These are phyloP conservation scores for Allacma fusca DNA, from an alignment of 2,888 invertebrate species.

Conservation along the genomic window DNA sequence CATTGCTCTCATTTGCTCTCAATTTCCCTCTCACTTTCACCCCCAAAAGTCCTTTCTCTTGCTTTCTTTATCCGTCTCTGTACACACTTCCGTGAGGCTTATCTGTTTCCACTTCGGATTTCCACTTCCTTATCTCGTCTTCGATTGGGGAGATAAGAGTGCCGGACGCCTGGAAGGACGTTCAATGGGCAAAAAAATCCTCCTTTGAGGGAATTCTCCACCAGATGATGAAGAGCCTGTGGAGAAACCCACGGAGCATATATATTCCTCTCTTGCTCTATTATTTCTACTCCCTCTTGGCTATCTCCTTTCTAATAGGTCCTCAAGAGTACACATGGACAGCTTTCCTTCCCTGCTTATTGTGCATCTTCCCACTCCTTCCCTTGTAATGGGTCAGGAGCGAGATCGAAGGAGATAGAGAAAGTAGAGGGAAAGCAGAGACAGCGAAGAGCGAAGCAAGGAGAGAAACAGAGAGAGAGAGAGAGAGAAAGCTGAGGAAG, in stretches of 20 bases:
- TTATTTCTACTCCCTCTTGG: too few relatives aligned
- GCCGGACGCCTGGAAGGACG: neutral
- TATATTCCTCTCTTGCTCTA: neutral
- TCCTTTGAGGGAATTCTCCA: conserved; percentile 33
- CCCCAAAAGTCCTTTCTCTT: neutral
- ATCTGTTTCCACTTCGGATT: conserved; percentile 1
- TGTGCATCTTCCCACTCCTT: neutral
- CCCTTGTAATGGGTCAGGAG: too few relatives aligned
- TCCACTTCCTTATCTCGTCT: neutral
- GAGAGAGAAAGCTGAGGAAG: neutral
- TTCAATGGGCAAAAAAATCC: conserved; percentile 28
- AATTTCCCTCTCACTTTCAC: neutral
- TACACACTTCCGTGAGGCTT: neutral
- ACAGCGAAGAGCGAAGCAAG: neutral
- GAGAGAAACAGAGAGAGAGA: neutral
- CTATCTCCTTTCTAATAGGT: too few relatives aligned
- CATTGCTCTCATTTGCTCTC: neutral
- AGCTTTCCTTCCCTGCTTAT: too few relatives aligned
- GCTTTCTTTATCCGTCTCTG: neutral
- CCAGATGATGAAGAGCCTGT: conserved; percentile 30
- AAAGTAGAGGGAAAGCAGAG: too few relatives aligned
- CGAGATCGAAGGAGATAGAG: too few relatives aligned
- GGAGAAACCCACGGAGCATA: conserved; percentile 15
- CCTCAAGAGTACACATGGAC: too few relatives aligned
- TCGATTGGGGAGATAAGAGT: neutral